Conservation (phyloP, 2,888 invertebrate species). For the Endomychus coccineus region DNA sequence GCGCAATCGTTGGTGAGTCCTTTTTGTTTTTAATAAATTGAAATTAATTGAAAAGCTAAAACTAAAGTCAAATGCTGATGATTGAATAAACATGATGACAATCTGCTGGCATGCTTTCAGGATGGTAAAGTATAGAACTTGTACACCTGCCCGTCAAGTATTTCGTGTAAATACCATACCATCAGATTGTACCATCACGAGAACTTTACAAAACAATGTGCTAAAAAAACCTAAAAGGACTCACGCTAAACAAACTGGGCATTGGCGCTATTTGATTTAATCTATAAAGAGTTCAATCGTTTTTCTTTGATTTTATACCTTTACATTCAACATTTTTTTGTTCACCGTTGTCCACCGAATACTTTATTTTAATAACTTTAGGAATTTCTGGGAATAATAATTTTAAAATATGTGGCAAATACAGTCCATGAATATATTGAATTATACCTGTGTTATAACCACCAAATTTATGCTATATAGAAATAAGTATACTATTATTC, state of each 20-base stretch:
- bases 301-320: too few species aligned
- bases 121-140: slow-evolving; percentile 11
- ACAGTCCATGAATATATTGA: slow-evolving; percentile 20
- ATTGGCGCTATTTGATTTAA: too few species aligned
- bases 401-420: slow-evolving; percentile 17
- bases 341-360: too few species aligned
- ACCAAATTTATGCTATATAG: slow-evolving; percentile 19
- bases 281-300: too few species aligned
- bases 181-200: slow-evolving; percentile 18
- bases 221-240: too few species aligned
- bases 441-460: slow-evolving; percentile 21
- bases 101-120: background rate
- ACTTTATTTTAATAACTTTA: too few species aligned
- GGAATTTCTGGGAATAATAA: too few species aligned
- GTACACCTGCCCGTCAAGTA: slow-evolving; percentile 21
- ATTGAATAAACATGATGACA: slow-evolving; percentile 29
- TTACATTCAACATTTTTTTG: too few species aligned
- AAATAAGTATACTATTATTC: slow-evolving; percentile 2
- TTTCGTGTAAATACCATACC: slow-evolving; percentile 25
- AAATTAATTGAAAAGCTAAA: too few species aligned
- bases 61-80: too few species aligned
- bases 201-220: slow-evolving; percentile 4
- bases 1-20: slow-evolving; percentile 25
- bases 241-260: too few species aligned
- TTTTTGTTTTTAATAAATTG: slow-evolving; percentile 24